Base-by-base conservation (phyloP, 2,797 vertebrate genomes). In the Sus cebifrons region DNA sequence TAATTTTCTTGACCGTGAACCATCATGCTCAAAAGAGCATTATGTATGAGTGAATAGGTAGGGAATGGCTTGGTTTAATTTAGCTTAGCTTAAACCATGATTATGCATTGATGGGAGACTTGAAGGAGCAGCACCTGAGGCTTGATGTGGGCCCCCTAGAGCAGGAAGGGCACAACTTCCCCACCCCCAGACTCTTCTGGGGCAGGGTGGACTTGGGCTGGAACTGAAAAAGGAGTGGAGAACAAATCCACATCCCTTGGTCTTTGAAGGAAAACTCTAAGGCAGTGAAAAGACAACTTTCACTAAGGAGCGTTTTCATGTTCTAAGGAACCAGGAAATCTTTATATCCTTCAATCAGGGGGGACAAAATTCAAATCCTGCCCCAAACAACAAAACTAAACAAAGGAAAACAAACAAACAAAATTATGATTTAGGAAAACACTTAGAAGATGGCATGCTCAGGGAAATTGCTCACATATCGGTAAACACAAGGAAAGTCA, bases 301-400 rank as follows among this genome's bases (percentile, higher is more conserved):
- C 91, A 32, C 32, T 20, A 91, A 74, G 68, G n/a, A 79, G 8
- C 20, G 25, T 23, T 78, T 85, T 73, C 15, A 81, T 5, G 4
- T 60, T 79, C 27, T 29, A 44, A 95, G 93, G 64, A 91, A 89
- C 20, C 32, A 25, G 52, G 75, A 84, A 88, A 74, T 52, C 71
- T 92, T 74, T 58, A 2, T 68, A 25, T 64, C 44, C 84, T 85
- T n/a, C n/a, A 40, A 16, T 90, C 29, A 13, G 32, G 3, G n/a
- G 4, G n/a, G 56, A 89, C 64, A 27, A 14, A 15, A 16, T 32
- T n/a, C 1, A 11, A 94, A 70, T 44, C 56, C 64, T 40, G 62
- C 65, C 29, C 27, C 4, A 29, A 52, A 18, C 36, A 75, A 75
- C 29, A 75, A 49, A 25, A 23, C 16, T 36, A 12, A 23, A 11